Evolutionary conservation across 2,888 invertebrate genomes (phyloP).

Genomic region (Agrochola circellaris): DNA sequence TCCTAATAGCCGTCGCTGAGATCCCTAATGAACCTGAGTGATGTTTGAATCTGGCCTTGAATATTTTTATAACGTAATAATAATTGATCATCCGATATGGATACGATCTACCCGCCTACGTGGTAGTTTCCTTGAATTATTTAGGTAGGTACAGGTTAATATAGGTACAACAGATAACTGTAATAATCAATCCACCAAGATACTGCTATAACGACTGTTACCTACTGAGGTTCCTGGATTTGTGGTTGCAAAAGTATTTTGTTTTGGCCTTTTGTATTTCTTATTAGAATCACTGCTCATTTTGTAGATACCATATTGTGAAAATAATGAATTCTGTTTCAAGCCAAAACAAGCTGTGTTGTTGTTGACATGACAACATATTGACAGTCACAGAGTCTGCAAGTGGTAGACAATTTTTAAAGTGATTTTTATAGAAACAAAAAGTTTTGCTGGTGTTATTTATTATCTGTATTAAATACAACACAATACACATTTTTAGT

Average conservation of each 20-base stretch:
- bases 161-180: neutral
- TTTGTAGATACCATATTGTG: constrained; percentile 74
- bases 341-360: constrained; percentile 46
- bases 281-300: constrained; percentile 78
- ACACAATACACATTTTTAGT: constrained; percentile 20
- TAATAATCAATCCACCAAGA: neutral
- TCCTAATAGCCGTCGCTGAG: neutral
- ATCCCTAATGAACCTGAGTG: neutral
- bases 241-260: constrained; percentile 74
- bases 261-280: constrained; percentile 81
- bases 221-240: constrained; percentile 78
- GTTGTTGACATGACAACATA: constrained; percentile 50
- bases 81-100: neutral
- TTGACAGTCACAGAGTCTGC: constrained; percentile 40
- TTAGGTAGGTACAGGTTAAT: neutral
- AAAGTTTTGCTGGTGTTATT: constrained; percentile 33
- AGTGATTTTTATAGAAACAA: constrained; percentile 5
- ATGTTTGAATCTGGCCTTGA: neutral
- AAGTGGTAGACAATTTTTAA: neutral
- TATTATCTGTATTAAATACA: constrained; percentile 35
- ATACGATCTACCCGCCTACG: neutral
- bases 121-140: neutral
- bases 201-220: constrained; percentile 34
- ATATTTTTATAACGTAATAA: neutral
- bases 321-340: constrained; percentile 41